Conservation (phyloP, 92 coral and sea anemone genomes). For the Pocillopora meandrina region DNA sequence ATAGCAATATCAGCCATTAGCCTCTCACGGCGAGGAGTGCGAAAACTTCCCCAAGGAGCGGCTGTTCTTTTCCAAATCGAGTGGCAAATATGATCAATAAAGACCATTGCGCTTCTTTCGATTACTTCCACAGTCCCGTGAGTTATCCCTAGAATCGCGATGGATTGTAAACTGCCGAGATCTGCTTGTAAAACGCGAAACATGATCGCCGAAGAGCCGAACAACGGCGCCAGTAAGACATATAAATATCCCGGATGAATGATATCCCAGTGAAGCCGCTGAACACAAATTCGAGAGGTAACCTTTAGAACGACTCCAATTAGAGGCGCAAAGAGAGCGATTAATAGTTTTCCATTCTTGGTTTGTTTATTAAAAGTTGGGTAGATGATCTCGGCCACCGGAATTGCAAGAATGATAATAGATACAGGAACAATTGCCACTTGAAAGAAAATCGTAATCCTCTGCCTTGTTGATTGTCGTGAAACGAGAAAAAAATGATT, state of each 20-base stretch:
- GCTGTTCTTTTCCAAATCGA: conserved; percentile 1
- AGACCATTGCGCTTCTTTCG: conserved; percentile 24
- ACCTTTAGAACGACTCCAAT: conserved; percentile 5
- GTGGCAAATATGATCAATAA: conserved; percentile 13
- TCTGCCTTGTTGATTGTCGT: not conserved
- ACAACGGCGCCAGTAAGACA: conserved; percentile 1
- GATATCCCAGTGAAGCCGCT: not conserved
- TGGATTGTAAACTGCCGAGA: not conserved
- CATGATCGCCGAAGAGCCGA: not conserved
- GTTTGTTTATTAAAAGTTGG: not conserved
- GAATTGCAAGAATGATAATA: not conserved
- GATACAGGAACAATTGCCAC: not conserved
- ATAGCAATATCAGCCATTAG: not conserved
- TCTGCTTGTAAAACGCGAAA: not conserved
- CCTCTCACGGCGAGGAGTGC: conserved; percentile 53
- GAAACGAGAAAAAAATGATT: no score
- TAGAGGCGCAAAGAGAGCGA: conserved; percentile 16
- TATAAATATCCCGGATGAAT: conserved; percentile 26
- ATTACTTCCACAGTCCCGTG: conserved; percentile 20
- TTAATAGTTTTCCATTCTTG: conserved; percentile 1
- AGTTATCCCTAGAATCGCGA: conserved; percentile 3
- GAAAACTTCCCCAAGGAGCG: conserved; percentile 54
- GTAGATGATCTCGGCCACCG: not conserved
- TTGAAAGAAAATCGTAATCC: not conserved
- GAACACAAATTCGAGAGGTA: conserved; percentile 2